Conservation (phyloP, 2,888 invertebrate species). For the Bombylius discolor region DNA sequence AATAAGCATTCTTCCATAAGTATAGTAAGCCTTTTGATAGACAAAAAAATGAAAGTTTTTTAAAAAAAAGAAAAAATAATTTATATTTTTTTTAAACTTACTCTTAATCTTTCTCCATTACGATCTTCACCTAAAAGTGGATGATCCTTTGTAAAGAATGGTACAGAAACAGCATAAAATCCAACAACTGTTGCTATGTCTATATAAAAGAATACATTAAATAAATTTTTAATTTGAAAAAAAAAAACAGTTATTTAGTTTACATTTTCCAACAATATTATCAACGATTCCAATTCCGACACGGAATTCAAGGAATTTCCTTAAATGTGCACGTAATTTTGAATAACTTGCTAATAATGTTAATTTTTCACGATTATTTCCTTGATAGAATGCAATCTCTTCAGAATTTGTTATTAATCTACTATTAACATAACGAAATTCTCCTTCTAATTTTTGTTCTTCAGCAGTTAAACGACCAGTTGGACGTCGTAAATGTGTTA, state of each 20-base stretch:
- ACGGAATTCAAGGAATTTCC: slow-evolving; percentile 78
- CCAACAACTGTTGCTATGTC: slow-evolving; percentile 93
- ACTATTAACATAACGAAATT: slow-evolving; percentile 93
- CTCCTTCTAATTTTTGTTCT: slow-evolving; percentile 96
- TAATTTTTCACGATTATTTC: slow-evolving; percentile 73
- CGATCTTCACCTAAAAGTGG: slow-evolving; percentile 49
- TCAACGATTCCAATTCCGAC: slow-evolving; percentile 89
- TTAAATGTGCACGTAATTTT: slow-evolving; percentile 71
- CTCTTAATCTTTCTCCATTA: slow-evolving; percentile 69
- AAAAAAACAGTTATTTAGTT: slow-evolving; percentile 23
- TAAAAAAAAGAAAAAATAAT: neutral
- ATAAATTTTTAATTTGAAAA: neutral
- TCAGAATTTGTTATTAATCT: slow-evolving; percentile 94
- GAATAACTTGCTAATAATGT: slow-evolving; percentile 81
- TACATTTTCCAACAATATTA: slow-evolving; percentile 93
- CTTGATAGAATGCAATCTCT: slow-evolving; percentile 63
- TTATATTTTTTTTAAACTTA: slow-evolving; percentile 24
- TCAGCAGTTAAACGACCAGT: slow-evolving; percentile 77
- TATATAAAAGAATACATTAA: slow-evolving; percentile 24
- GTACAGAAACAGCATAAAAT: slow-evolving; percentile 86
- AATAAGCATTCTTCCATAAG: slow-evolving; percentile 66
- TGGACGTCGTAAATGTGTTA: slow-evolving; percentile 79
- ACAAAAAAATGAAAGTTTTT: neutral
- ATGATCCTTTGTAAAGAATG: slow-evolving; percentile 73
- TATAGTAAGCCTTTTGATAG: slow-evolving; percentile 68